These are phyloP conservation scores for Centropyge bicolor DNA, from an alignment of 2,797 vertebrate species.

Conservation along the genomic window DNA sequence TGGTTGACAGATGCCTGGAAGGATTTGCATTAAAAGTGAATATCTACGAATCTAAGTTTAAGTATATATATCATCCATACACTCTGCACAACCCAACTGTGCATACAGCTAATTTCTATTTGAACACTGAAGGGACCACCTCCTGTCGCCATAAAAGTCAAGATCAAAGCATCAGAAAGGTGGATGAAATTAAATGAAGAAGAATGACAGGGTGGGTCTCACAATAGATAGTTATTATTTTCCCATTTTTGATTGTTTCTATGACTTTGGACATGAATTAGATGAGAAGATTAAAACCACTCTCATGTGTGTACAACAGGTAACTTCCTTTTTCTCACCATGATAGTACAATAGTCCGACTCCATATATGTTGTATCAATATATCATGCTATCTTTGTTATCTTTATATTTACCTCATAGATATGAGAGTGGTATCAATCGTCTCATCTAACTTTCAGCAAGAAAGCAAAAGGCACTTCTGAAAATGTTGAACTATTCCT, in stretches of 20 bases:
- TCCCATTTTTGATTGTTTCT: not conserved
- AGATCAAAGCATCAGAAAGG: not conserved
- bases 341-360: too few species aligned
- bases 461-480: not conserved
- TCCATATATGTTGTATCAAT: too few species aligned
- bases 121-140: not conserved
- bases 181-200: not conserved
- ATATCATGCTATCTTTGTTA: too few species aligned
- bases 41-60: conserved; percentile 6
- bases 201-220: not conserved
- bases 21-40: not conserved
- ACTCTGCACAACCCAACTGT: not conserved
- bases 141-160: not conserved
- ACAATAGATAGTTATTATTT: too few species aligned
- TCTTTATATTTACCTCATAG: not conserved
- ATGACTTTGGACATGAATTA: not conserved
- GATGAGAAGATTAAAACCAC: too few species aligned
- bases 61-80: not conserved
- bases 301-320: too few species aligned
- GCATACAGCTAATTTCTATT: not conserved
- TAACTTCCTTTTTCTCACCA: too few species aligned
- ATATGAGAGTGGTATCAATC: not conserved
- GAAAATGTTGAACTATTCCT: not conserved
- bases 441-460: not conserved
- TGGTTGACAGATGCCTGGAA: conserved; percentile 1